Evolutionary conservation across 2,888 invertebrate genomes (phyloP), one percentile per base, ranked within the genome.

Genomic region (Orthonychiurus folsomi): DNA sequence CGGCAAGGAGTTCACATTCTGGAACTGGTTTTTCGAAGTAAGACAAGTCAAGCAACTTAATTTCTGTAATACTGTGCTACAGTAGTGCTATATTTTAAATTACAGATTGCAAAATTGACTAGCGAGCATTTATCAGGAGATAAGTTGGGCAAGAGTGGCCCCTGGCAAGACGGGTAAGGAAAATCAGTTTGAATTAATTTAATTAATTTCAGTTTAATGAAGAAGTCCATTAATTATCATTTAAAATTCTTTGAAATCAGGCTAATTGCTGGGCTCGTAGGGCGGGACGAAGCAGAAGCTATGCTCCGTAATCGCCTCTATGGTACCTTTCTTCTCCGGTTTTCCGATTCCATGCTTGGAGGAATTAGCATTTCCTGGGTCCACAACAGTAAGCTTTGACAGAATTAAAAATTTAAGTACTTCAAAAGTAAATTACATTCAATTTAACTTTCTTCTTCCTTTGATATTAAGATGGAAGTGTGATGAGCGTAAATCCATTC

Each of bases 21-120:
- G 52, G 52, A 20, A 3, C 3, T 52, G 52, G 52, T 52, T 52
- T 52, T 52, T 12, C n/a, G 52, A 52, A n/a, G n/a, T n/a, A n/a
- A n/a, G n/a, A n/a, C n/a, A n/a, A n/a, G n/a, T n/a, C n/a, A n/a
- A n/a, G n/a, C n/a, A n/a, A n/a, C n/a, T n/a, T n/a, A n/a, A n/a
- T n/a, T n/a, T n/a, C n/a, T n/a, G n/a, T n/a, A n/a, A n/a, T n/a
- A n/a, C n/a, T n/a, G n/a, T n/a, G n/a, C n/a, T n/a, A n/a, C n/a
- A n/a, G n/a, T n/a, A n/a, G n/a, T n/a, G n/a, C n/a, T n/a, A n/a
- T n/a, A n/a, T n/a, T n/a, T n/a, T n/a, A n/a, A n/a, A n/a, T n/a
- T n/a, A n/a, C n/a, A n/a, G 24, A 52, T 52, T 23, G 24, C 24
- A 3, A 52, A 52, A 23, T n/a, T 52, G 9, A 52, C 52, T 5